Evolutionary conservation across 2,113 vertebrate genomes (phyloP).

Genomic region (Malurus cyaneus): DNA sequence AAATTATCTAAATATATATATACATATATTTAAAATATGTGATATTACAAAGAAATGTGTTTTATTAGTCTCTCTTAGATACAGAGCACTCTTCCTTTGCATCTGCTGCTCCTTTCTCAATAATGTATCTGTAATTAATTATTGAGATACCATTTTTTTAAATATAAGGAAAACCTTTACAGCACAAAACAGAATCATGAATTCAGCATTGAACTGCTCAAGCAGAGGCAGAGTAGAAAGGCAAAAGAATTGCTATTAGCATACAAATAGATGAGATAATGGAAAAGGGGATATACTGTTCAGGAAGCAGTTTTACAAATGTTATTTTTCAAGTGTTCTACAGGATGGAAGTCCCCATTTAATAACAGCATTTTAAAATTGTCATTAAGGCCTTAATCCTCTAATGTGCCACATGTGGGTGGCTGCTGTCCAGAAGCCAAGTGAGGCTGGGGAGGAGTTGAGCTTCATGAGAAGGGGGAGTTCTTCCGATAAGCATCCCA

Average conservation of each 20-base stretch:
- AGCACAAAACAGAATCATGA: neutral
- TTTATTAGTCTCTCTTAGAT: neutral
- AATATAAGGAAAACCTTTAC: constrained; percentile 8
- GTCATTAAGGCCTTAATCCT: constrained; percentile 21
- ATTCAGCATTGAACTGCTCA: constrained; percentile 1
- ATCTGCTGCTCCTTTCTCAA: constrained; percentile 20
- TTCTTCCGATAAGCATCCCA: neutral
- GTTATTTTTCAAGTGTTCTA: constrained; percentile 21
- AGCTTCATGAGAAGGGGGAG: neutral
- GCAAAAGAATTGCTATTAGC: constrained; percentile 16
- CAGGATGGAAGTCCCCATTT: constrained; percentile 14
- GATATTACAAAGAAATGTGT: neutral
- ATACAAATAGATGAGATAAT: constrained; percentile 50
- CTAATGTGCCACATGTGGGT: neutral
- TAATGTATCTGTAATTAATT: constrained; percentile 58
- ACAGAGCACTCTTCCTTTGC: neutral
- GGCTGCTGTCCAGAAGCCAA: neutral
- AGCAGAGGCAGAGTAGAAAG: neutral
- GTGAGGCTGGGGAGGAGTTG: neutral
- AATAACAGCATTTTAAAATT: constrained; percentile 1
- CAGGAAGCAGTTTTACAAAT: constrained; percentile 32
- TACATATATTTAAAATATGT: neutral
- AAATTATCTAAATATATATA: neutral
- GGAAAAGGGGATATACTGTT: constrained; percentile 2
- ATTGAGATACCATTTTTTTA: neutral